Base-by-base conservation (phyloP, 2,888 invertebrate species). In the Lordiphosa fenestrarum region DNA sequence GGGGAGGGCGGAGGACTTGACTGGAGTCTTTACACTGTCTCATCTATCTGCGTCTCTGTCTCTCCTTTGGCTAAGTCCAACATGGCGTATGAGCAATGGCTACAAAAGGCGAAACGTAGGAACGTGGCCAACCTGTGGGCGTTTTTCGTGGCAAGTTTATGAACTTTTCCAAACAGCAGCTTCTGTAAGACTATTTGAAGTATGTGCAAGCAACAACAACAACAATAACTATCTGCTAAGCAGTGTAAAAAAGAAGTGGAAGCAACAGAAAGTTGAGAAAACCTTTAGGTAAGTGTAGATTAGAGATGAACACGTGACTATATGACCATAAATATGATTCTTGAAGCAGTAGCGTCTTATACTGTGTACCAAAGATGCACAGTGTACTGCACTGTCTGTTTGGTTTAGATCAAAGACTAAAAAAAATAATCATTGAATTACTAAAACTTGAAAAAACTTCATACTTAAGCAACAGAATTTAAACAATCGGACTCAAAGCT, bases 51-150 rank as follows among this genome's bases (percentile, higher is more conserved):
- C 39, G 39, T 23, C 54, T 49, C 49, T 15, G 23, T 50, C 39
- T 13, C 10, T 47, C 38, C 9, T 30, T 9, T 53, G 35, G 23
- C 15, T 13, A 47, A 57, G 56, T 47, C 47, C 78, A 74, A 74
- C 75, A 53, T 56, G 75, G 80, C 72, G 82, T 70, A 75, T 78
- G 80, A 82, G 76, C 75, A 78, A 80, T 64, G 69, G 64, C 62
- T 71, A 71, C 66, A 73, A 63, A 73, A 77, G 52, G 63, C 51
- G 6, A 52, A 53, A 61, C 23, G 59, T 68, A 44, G 49, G 69
- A 73, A 73, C 66, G 71, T 66, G 70, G 78, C 66, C 69, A 77
- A 77, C 77, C 77, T 77, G 80, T 75, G 83, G 69, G 83, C 76
- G 73, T 71, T 75, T 57, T 73, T 78, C 75, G 80, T 70, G 67